A percentile compares a stretch with the other conserved stretches of the same genome.
Conservation (phyloP, 2,113 vertebrate species). For the Tapirus terrestris region DNA sequence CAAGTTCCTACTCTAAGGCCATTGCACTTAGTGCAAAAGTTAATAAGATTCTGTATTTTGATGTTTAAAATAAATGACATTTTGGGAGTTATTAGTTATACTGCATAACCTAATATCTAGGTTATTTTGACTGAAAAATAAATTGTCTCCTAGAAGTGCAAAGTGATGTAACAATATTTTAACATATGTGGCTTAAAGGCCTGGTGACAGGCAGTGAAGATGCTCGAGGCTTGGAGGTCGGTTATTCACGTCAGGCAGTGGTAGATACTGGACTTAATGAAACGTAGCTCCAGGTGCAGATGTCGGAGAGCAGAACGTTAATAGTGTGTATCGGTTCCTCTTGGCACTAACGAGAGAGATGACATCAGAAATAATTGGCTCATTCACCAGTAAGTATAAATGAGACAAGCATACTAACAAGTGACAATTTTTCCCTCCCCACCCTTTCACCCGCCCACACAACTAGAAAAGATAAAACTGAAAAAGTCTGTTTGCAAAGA, state of each 20-base stretch:
- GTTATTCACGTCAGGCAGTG: background rate
- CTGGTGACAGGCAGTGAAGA: background rate
- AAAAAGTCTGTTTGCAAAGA: background rate
- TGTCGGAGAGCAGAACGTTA: background rate
- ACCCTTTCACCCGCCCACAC: accelerated
- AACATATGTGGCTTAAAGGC: background rate
- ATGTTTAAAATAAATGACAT: background rate
- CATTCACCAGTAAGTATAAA: background rate
- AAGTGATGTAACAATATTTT: background rate
- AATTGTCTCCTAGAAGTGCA: background rate
- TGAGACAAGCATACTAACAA: background rate
- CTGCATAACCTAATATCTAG: background rate
- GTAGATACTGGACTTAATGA: background rate
- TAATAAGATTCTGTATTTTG: background rate
- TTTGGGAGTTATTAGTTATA: background rate
- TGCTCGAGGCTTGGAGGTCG: background rate
- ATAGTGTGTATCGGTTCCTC: background rate
- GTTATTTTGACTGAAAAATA: background rate
- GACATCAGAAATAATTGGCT: background rate
- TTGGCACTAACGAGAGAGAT: background rate
- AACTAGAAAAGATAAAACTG: background rate
- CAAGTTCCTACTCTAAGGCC: background rate
- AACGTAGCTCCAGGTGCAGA: background rate
- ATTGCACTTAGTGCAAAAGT: background rate
- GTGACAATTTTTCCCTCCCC: background rate